Evolutionary conservation across 35 echinoderm and acorn worm species (phyloP).

Genomic region (Ophioderma brevispina): DNA sequence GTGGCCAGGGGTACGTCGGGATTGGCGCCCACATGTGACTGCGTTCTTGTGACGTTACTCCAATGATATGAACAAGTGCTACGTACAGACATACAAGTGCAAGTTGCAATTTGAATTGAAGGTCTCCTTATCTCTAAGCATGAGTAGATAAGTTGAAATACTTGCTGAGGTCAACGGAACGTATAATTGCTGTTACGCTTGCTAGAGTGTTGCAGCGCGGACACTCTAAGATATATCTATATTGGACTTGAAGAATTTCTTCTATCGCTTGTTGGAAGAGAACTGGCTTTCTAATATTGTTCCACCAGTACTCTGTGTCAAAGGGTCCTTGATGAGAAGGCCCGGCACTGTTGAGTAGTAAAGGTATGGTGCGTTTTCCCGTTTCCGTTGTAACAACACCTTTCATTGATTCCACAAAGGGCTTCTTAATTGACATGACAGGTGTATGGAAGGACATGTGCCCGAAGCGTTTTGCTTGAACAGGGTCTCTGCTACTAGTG

Average conservation of each 20-base stretch:
- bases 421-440: conserved; percentile 83
- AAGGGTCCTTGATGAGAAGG: conserved; percentile 70
- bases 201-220: conserved; percentile 88
- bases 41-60: conserved; percentile 59
- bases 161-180: conserved; percentile 56
- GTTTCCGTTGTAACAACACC: conserved; percentile 62
- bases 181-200: conserved; percentile 84
- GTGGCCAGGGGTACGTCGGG: conserved; percentile 87
- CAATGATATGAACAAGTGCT: conserved; percentile 55
- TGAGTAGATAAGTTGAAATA: conserved; percentile 52
- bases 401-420: conserved; percentile 81
- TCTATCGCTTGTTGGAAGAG: conserved; percentile 82
- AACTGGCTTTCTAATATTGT: conserved; percentile 88
- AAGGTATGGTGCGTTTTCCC: conserved; percentile 42
- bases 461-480: conserved; percentile 72
- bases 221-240: conserved; percentile 73
- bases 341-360: conserved; percentile 79
- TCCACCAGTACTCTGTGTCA: conserved; percentile 90
- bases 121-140: conserved; percentile 77
- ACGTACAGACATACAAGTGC: conserved; percentile 59
- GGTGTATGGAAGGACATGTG: conserved; percentile 95
- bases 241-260: conserved; percentile 59
- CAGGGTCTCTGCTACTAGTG: conserved; percentile 69
- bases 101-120: conserved; percentile 45
- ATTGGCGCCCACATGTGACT: conserved; percentile 69